These are phyloP conservation scores for Tursiops truncatus DNA, from an alignment of 2,113 vertebrate species.

Conservation along the genomic window DNA sequence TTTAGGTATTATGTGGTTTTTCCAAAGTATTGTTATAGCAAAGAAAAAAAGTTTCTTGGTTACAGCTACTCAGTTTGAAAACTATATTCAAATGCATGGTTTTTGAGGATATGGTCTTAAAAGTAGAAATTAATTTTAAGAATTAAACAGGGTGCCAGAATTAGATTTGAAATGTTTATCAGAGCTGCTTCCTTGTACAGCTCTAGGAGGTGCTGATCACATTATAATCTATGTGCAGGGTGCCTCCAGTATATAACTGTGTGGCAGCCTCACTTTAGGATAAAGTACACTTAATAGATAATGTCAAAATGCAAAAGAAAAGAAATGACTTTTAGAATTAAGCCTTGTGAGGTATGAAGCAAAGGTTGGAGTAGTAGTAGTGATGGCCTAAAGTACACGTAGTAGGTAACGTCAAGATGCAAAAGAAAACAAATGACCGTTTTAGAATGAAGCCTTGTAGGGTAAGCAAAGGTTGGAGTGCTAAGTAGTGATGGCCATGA, in stretches of 20 bases:
- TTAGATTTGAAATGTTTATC: slow-evolving; percentile 34
- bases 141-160: slow-evolving; percentile 4
- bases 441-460: background rate
- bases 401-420: background rate
- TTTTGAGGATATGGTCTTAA: slow-evolving; percentile 13
- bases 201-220: background rate
- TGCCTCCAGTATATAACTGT: background rate
- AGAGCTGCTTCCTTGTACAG: background rate
- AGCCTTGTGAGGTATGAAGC: background rate
- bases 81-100: background rate
- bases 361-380: background rate
- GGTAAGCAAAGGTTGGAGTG: background rate
- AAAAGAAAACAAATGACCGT: background rate
- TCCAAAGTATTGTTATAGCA: background rate
- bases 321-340: background rate
- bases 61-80: slow-evolving; percentile 4
- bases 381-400: background rate
- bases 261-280: background rate
- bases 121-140: slow-evolving; percentile 43
- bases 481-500: background rate
- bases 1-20: slow-evolving; percentile 4
- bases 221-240: background rate
- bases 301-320: slow-evolving; percentile 24
- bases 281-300: background rate
- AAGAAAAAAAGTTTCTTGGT: background rate